A percentile compares a stretch with the other conserved stretches of the same genome.
These are phyloP conservation scores for Drosophila infuscata DNA, from an alignment of 2,888 invertebrate genomes.

Conservation along the genomic window DNA sequence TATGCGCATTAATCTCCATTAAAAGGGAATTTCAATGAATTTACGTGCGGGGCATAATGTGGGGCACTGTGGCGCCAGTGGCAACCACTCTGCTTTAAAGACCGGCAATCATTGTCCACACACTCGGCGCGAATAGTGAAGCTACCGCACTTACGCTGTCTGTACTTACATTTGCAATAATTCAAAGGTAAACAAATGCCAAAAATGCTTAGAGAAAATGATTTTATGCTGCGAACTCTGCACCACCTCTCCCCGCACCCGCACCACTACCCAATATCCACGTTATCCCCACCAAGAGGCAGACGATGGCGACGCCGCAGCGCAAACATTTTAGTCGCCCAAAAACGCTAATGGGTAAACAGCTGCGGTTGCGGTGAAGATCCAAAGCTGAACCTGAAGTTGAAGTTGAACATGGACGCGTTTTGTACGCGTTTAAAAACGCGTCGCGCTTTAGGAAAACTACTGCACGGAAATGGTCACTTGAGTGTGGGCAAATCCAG, in stretches of 20 bases:
- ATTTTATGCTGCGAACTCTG: slow-evolving; percentile 49
- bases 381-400: slow-evolving; percentile 48
- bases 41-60: slow-evolving; percentile 55
- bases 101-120: slow-evolving; percentile 32
- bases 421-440: slow-evolving; percentile 45
- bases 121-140: slow-evolving; percentile 7
- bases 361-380: slow-evolving; percentile 65
- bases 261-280: not conserved
- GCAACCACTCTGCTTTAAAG: slow-evolving; percentile 30
- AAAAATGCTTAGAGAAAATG: slow-evolving; percentile 66
- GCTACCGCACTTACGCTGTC: slow-evolving; percentile 71
- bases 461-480: slow-evolving; percentile 55
- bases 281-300: not conserved
- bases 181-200: slow-evolving; percentile 74
- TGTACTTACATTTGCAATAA: slow-evolving; percentile 76
- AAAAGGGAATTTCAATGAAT: slow-evolving; percentile 82
- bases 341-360: slow-evolving; percentile 83
- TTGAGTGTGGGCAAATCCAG: slow-evolving; percentile 47
- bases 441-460: slow-evolving; percentile 21
- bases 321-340: slow-evolving; percentile 73
- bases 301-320: slow-evolving; percentile 50
- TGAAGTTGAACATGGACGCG: slow-evolving; percentile 35
- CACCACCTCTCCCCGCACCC: not conserved
- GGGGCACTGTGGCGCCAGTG: slow-evolving; percentile 54
- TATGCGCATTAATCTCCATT: slow-evolving; percentile 80